These are phyloP conservation scores for Fragum sueziense DNA, from an alignment of 2,888 invertebrate genomes.

Conservation along the genomic window DNA sequence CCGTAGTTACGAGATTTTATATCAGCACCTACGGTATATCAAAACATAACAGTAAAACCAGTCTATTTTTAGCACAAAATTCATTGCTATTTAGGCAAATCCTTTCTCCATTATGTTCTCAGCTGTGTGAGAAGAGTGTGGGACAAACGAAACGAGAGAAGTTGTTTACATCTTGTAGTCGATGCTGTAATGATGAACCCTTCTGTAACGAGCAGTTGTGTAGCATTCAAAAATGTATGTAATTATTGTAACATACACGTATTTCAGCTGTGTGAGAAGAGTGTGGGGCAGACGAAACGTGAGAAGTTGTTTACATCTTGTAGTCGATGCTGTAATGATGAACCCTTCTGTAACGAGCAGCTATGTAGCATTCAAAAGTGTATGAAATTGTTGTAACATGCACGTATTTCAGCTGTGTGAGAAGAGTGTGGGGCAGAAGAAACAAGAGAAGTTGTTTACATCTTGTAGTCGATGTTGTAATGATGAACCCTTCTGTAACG, in stretches of 20 bases:
- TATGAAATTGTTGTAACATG: background rate
- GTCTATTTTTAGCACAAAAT: no score
- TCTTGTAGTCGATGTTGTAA: constrained; percentile 19
- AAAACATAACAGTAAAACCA: no score
- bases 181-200: constrained; percentile 18
- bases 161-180: background rate
- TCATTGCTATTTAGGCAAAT: no score
- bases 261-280: constrained; percentile 11
- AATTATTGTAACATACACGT: background rate
- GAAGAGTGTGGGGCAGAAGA: constrained; percentile 11
- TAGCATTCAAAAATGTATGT: constrained; percentile 2
- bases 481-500: constrained; percentile 18
- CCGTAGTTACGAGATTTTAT: no score
- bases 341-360: constrained; percentile 16
- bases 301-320: background rate
- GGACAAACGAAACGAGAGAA: constrained; percentile 7
- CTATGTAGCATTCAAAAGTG: constrained; percentile 7
- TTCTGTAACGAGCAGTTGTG: constrained; percentile 14
- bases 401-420: background rate
- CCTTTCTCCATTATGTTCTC: no score
- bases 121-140: constrained; percentile 14
- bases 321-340: constrained; percentile 18
- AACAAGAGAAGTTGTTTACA: background rate
- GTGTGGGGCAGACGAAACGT: constrained; percentile 8
- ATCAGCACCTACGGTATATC: no score